Conservation (phyloP, 1,140 invertebrate genomes). For the Sitobion miscanthi region DNA sequence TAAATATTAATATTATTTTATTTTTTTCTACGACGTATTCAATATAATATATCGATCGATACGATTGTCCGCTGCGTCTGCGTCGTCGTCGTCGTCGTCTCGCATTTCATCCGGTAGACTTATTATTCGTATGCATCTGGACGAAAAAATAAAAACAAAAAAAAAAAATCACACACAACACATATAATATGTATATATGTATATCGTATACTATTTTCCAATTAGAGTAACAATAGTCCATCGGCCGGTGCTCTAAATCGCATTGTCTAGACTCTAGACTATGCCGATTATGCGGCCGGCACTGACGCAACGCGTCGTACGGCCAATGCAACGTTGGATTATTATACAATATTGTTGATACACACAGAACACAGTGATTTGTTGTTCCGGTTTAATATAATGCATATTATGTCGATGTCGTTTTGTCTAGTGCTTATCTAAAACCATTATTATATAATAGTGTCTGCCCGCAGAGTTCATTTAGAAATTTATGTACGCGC, state of each 20-base stretch:
- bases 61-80: background rate
- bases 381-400: slow-evolving; percentile 41
- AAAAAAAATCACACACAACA: background rate
- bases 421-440: slow-evolving; percentile 24
- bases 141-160: background rate
- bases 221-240: slow-evolving; percentile 8
- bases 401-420: background rate
- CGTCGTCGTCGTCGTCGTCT: background rate
- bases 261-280: slow-evolving; percentile 46
- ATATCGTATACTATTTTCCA: background rate
- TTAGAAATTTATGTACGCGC: background rate
- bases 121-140: slow-evolving; percentile 14
- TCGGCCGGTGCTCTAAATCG: background rate
- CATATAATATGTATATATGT: background rate
- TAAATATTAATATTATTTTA: background rate
- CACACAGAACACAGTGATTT: background rate
- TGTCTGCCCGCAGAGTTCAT: background rate
- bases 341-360: background rate
- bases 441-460: slow-evolving; percentile 5
- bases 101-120: slow-evolving; percentile 9
- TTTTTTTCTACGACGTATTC: background rate
- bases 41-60: background rate
- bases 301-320: background rate
- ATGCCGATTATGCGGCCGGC: slow-evolving; percentile 31
- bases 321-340: background rate